These are phyloP conservation scores for Capromys pilorides DNA, from an alignment of 2,797 vertebrate genomes.

Conservation along the genomic window DNA sequence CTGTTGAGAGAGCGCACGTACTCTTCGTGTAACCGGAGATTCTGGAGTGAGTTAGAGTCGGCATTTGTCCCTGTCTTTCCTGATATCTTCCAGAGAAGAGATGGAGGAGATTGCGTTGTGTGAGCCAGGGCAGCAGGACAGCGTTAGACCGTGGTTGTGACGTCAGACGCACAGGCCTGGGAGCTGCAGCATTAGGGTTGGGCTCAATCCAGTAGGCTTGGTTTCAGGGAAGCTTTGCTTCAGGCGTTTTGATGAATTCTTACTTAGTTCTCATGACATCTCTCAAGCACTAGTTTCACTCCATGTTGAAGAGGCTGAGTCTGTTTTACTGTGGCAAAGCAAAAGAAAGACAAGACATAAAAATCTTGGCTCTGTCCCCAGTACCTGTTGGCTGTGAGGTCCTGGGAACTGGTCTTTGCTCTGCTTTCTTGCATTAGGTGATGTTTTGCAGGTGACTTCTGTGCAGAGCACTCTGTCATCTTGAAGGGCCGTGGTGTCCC, in stretches of 20 bases:
- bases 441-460: background rate
- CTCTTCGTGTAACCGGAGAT: constrained; percentile 1
- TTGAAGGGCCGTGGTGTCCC: background rate
- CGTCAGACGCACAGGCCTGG: too few species aligned
- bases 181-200: background rate
- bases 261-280: background rate
- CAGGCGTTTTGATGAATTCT: background rate
- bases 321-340: constrained; percentile 6
- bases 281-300: background rate
- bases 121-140: background rate
- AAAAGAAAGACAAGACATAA: constrained; percentile 6
- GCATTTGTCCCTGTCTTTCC: background rate
- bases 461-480: background rate
- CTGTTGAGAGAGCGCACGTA: background rate
- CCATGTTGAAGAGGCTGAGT: background rate
- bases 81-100: background rate
- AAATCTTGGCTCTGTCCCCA: background rate
- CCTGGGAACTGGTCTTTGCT: background rate
- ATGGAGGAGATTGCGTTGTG: background rate
- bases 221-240: constrained; percentile 11
- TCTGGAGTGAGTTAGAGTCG: background rate
- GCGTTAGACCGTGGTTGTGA: background rate
- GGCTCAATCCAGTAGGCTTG: background rate
- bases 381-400: background rate
- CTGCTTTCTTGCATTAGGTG: background rate